A percentile compares a stretch with the other conserved stretches of the same genome.
phyloP scores from a whole-genome alignment of 2,888 invertebrate species.

The Lasius platythorax region DNA sequence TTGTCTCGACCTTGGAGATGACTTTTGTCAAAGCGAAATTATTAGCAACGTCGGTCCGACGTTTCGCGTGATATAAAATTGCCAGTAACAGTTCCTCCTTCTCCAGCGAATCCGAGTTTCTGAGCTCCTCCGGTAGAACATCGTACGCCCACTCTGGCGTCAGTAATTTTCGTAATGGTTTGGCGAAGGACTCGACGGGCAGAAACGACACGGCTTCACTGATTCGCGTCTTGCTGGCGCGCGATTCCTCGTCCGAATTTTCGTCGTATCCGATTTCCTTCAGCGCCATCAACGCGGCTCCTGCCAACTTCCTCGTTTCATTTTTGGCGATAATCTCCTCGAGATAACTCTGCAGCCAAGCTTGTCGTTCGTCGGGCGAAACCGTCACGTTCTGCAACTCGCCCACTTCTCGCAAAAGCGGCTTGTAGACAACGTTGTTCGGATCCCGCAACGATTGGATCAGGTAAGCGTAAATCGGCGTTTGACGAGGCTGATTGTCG shows the following conservation, averaged over 20 bases:
- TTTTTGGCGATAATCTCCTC: not conserved
- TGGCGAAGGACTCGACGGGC: not conserved
- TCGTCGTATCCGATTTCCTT: conserved; percentile 1
- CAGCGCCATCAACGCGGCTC: conserved; percentile 35
- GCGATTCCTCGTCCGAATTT: not conserved
- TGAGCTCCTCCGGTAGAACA: not conserved
- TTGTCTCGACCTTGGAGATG: conserved; percentile 24
- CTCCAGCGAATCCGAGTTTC: not conserved
- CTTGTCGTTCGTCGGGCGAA: conserved; percentile 25
- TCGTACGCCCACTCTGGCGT: conserved; percentile 32
- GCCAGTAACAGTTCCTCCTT: conserved; percentile 14
- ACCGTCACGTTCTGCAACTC: not conserved
- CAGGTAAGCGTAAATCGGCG: conserved; percentile 3
- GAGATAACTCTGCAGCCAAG: conserved; percentile 9
- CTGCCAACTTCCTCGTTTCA: not conserved
- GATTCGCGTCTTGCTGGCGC: not conserved
- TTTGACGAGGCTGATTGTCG: not conserved
- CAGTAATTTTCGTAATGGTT: conserved; percentile 30
- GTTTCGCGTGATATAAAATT: conserved; percentile 9
- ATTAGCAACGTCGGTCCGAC: not conserved
- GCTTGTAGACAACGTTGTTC: conserved; percentile 19
- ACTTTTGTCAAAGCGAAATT: not conserved
- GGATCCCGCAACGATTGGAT: conserved; percentile 45
- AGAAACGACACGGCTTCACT: not conserved
- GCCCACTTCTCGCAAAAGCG: conserved; percentile 41